Evolutionary conservation across 2,113 vertebrate species (phyloP).

Genomic region (Poeciliopsis prolifica): DNA sequence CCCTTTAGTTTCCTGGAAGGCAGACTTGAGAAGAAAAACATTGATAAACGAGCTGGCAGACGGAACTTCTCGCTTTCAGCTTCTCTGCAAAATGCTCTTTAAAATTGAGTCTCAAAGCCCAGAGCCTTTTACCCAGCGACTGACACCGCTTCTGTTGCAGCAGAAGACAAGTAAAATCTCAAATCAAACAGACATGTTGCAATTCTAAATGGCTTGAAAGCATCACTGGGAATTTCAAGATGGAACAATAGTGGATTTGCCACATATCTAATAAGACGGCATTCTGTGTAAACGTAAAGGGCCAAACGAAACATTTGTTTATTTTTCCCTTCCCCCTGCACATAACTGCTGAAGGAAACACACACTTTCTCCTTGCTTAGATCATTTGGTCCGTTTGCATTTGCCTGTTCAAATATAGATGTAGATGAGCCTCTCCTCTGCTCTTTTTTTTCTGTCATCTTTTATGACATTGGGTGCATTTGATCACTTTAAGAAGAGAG

Average conservation of each 20-base stretch:
- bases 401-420: slow-evolving; percentile 72
- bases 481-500: slow-evolving; percentile 75
- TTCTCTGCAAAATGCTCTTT: slow-evolving; percentile 49
- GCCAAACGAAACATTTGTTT: slow-evolving; percentile 17
- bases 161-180: slow-evolving; percentile 40
- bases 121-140: slow-evolving; percentile 39
- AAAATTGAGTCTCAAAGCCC: slow-evolving; percentile 40
- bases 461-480: slow-evolving; percentile 73
- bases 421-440: slow-evolving; percentile 72
- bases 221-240: slow-evolving; percentile 47
- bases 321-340: slow-evolving; percentile 50
- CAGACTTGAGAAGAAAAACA: slow-evolving; percentile 19
- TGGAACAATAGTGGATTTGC: slow-evolving; percentile 45
- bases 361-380: slow-evolving; percentile 73
- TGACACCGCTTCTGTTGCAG: slow-evolving; percentile 32
- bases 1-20: slow-evolving; percentile 43
- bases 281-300: slow-evolving; percentile 49
- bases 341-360: slow-evolving; percentile 71
- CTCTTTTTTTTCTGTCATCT: slow-evolving; percentile 53
- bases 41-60: slow-evolving; percentile 48
- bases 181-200: slow-evolving; percentile 48
- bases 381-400: slow-evolving; percentile 80
- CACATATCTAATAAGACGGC: slow-evolving; percentile 43
- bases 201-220: slow-evolving; percentile 32
- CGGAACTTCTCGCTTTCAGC: slow-evolving; percentile 33